These are phyloP conservation scores for Rousettus leschenaultii DNA, from an alignment of 2,113 vertebrate species.

Conservation along the genomic window DNA sequence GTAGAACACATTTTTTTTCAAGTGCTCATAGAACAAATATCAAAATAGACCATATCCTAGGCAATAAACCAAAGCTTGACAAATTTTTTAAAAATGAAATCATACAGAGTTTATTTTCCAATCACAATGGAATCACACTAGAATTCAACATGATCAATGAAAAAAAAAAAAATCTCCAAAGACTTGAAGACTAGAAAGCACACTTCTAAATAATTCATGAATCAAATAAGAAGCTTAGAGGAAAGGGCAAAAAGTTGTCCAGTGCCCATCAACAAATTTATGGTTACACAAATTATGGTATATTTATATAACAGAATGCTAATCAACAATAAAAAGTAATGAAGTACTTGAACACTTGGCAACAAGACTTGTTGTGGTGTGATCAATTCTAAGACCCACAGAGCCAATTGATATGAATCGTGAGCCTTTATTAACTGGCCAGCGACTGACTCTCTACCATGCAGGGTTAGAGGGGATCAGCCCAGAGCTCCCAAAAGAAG, in stretches of 20 bases:
- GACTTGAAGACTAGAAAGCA: neutral
- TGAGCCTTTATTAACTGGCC: too few relatives aligned
- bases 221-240: neutral
- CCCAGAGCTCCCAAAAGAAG: too few relatives aligned
- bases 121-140: neutral
- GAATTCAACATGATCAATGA: neutral
- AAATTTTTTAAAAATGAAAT: neutral
- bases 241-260: neutral
- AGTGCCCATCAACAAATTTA: neutral
- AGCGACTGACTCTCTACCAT: too few relatives aligned
- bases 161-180: neutral
- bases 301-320: neutral
- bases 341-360: neutral
- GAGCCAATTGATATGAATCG: too few relatives aligned
- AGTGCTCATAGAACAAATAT: neutral
- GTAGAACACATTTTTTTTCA: neutral
- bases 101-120: neutral
- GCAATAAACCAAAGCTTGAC: neutral
- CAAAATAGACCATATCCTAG: neutral
- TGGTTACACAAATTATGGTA: neutral
- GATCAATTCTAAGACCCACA: too few relatives aligned
- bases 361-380: too few relatives aligned
- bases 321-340: neutral
- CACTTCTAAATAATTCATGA: neutral
- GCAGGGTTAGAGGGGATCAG: too few relatives aligned